Percentiles rank a stretch among this genome's conserved stretches.
Conservation (phyloP, 2,888 invertebrate species). For the Ophion slaviceki region DNA sequence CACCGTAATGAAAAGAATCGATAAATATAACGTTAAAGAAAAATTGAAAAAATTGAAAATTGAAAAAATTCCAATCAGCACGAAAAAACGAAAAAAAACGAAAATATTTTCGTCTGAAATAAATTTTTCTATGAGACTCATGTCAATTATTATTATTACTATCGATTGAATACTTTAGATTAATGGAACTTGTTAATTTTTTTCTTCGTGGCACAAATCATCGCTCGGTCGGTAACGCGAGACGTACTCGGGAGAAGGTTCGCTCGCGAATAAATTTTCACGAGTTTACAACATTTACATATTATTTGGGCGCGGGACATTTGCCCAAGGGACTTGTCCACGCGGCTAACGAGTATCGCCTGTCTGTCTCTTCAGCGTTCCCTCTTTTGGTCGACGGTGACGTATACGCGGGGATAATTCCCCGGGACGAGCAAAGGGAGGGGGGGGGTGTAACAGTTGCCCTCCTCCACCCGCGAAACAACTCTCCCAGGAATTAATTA, state of each 20-base stretch:
- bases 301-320: constrained; percentile 11
- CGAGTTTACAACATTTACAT: not conserved
- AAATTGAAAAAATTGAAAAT: too few relatives aligned
- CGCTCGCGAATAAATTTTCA: not conserved
- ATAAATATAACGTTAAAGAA: too few relatives aligned
- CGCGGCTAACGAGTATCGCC: constrained; percentile 32
- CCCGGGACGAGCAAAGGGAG: constrained; percentile 30
- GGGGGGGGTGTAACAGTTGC: constrained; percentile 41
- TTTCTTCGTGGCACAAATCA: constrained; percentile 38
- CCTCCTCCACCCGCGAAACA: constrained; percentile 35
- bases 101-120: too few relatives aligned
- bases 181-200: not conserved
- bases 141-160: not conserved
- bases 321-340: constrained; percentile 27
- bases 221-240: not conserved
- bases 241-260: too few relatives aligned
- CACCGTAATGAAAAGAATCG: too few relatives aligned
- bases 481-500: constrained; percentile 64
- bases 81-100: too few relatives aligned
- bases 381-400: constrained; percentile 45
- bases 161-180: not conserved
- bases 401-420: constrained; percentile 45
- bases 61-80: too few relatives aligned
- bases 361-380: constrained; percentile 46
- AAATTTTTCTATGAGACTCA: not conserved